Base-by-base conservation (phyloP, 2,888 invertebrate genomes). In the Tetranychus truncatus region DNA sequence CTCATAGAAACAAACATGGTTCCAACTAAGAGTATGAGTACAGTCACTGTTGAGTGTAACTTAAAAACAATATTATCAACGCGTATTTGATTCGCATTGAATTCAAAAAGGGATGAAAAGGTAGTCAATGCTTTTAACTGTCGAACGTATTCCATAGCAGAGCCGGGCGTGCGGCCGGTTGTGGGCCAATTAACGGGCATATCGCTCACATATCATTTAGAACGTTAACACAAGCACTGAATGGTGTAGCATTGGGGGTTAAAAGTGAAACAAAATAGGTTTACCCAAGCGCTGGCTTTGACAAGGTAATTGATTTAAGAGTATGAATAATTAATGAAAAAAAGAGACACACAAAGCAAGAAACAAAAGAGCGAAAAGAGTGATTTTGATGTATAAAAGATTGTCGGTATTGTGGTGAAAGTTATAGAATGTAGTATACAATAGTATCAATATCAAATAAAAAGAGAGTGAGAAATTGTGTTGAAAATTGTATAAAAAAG, bases 1-100 rank as follows among this genome's bases (percentile, higher is more conserved):
- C 73, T 73, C 73, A 66, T 66, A 7, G 73, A 65, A 7, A 73
- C 73, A 15, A 73, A 73, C 73, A 73, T 73, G 6, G 73, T 73
- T 6, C 73, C 73, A 9, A 73, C 66, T 24, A 73, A 65, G 11
- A 73, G 34, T 21, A 73, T 73, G 65, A 73, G 55, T 9, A 73
- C 73, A 18, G 73, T 73, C 18, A 65, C 46, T 5, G 55, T 55
- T 9, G 73, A 73, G 21, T 73, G 73, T 24, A 73, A 66, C 55
- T 65, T 55, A 24, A 73, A 65, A 21, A 73, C 73, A 24, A 65
- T 15, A 66, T 73, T 73, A 44, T 73, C 66, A 18, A 73, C 66
- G 9, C 24, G n/a, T 21, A 73, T 44, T 65, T 21, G 21, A 20
- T 73, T 44, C 34, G 66, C 55, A 55, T 65, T 55, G 65, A 65